Evolutionary conservation across 2,888 invertebrate species (phyloP).

Genomic region (Carcina quercana): DNA sequence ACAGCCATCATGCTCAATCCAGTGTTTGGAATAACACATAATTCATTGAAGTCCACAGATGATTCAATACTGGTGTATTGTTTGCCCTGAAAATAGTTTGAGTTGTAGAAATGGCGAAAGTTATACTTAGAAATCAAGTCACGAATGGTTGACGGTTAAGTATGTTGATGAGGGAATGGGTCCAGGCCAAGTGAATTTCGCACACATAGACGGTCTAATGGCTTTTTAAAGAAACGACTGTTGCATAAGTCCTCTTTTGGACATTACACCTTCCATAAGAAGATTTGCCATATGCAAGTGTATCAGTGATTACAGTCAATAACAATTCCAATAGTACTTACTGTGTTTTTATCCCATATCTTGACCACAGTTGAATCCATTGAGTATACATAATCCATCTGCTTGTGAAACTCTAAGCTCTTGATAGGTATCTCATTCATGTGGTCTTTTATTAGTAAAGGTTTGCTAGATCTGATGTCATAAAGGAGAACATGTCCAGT

Average conservation of each 20-base stretch:
- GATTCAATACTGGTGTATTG: slow-evolving; percentile 96
- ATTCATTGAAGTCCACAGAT: slow-evolving; percentile 88
- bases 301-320: too few relatives aligned
- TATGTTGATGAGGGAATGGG: too few relatives aligned
- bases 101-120: too few relatives aligned
- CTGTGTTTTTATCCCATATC: slow-evolving; percentile 92
- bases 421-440: slow-evolving; percentile 95
- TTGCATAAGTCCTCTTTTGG: too few relatives aligned
- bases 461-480: slow-evolving; percentile 94
- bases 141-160: too few relatives aligned
- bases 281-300: too few relatives aligned
- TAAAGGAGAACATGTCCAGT: slow-evolving; percentile 96
- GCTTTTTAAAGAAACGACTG: too few relatives aligned
- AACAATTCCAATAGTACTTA: slow-evolving; percentile 43
- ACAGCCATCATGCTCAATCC: slow-evolving; percentile 96
- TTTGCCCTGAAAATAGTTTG: slow-evolving; percentile 88
- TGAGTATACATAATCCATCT: slow-evolving; percentile 87
- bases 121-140: too few relatives aligned
- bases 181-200: too few relatives aligned
- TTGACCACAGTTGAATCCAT: slow-evolving; percentile 92
- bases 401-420: slow-evolving; percentile 87
- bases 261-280: too few relatives aligned
- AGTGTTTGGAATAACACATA: slow-evolving; percentile 91
- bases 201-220: too few relatives aligned
- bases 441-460: slow-evolving; percentile 94